Percentiles rank a stretch among this genome's conserved stretches.
Conservation (phyloP, 2,113 vertebrate genomes). For the Toxotes jaculatrix region DNA sequence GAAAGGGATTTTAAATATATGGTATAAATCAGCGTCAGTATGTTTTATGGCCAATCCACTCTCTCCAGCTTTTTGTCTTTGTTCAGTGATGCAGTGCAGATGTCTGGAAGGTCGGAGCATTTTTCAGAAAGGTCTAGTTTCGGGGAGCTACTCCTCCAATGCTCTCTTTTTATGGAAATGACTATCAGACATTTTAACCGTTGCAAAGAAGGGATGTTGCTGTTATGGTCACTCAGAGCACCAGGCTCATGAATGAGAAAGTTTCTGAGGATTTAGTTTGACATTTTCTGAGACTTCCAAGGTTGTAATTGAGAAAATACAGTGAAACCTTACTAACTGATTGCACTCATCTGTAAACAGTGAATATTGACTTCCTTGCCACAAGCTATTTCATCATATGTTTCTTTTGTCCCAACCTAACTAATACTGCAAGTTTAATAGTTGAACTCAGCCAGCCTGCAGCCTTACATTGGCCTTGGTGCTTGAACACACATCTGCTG, state of each 20-base stretch:
- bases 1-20: slow-evolving; percentile 34
- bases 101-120: slow-evolving; percentile 54
- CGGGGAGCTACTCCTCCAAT: background rate
- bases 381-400: background rate
- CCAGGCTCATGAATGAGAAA: background rate
- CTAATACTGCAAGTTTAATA: slow-evolving; percentile 15
- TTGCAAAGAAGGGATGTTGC: background rate
- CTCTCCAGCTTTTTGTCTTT: slow-evolving; percentile 45
- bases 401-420: background rate
- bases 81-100: slow-evolving; percentile 64
- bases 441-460: slow-evolving; percentile 17
- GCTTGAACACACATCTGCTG: slow-evolving; percentile 65
- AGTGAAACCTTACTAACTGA: background rate
- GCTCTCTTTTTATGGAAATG: slow-evolving; percentile 12
- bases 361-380: too few species aligned
- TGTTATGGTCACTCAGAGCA: background rate
- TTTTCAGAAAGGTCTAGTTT: slow-evolving; percentile 34
- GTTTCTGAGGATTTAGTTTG: background rate
- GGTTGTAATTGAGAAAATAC: background rate
- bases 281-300: background rate
- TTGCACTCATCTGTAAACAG: slow-evolving; percentile 6
- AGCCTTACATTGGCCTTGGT: slow-evolving; percentile 20
- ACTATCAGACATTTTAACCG: background rate
- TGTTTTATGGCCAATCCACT: slow-evolving; percentile 59
- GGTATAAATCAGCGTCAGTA: slow-evolving; percentile 57